A percentile compares a stretch with the other conserved stretches of the same genome.
Evolutionary conservation across 2,113 vertebrate species (phyloP).

Genomic region (Ophiodon elongatus): DNA sequence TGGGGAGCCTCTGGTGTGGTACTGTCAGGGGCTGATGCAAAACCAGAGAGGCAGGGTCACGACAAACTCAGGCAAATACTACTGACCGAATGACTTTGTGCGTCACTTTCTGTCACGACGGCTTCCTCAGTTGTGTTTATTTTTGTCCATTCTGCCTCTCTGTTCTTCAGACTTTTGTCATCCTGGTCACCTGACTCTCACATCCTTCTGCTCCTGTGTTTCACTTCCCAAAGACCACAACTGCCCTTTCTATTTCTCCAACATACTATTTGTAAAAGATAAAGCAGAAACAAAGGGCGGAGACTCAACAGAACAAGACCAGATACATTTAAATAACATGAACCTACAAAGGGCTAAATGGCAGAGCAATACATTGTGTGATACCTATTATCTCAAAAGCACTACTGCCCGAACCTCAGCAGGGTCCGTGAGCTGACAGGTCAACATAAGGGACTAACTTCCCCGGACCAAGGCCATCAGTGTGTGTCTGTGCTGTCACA

Average conservation of each 20-base stretch:
- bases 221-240: no score
- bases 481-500: slow-evolving; percentile 12
- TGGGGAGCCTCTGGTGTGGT: slow-evolving; percentile 13
- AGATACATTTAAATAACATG: neutral
- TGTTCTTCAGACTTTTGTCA: no score
- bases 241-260: neutral
- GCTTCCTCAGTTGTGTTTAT: no score
- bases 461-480: neutral
- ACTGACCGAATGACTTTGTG: neutral
- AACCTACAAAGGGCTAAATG: neutral
- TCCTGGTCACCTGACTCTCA: no score
- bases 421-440: neutral
- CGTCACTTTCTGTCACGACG: neutral
- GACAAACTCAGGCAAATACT: slow-evolving; percentile 19
- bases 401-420: neutral
- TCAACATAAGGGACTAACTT: neutral
- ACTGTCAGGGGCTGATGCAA: slow-evolving; percentile 37
- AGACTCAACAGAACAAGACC: no score
- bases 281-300: no score
- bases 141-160: no score
- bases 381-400: neutral
- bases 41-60: slow-evolving; percentile 20
- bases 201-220: neutral
- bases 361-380: neutral
- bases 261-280: neutral